A percentile compares a stretch with the other conserved stretches of the same genome.
Conservation (phyloP, 2,888 invertebrate genomes). For the Drosophila anomelani region DNA sequence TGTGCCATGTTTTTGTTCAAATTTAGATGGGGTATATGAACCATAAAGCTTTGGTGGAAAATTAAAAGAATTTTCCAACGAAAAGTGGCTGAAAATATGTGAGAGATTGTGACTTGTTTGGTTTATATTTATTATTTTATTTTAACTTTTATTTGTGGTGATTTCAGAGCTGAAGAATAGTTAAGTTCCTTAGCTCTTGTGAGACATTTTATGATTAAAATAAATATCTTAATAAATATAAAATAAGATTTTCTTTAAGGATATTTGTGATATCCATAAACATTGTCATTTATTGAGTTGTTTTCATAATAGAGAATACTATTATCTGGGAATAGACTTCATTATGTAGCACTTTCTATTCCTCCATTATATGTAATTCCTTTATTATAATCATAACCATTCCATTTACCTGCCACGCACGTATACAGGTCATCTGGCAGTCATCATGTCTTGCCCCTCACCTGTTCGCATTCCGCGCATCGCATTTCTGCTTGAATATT, state of each 20-base stretch:
- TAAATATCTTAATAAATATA: background rate
- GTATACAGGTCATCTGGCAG: constrained; percentile 31
- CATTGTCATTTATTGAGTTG: background rate
- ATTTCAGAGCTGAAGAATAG: background rate
- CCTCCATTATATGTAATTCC: background rate
- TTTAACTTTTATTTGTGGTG: background rate
- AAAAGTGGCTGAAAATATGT: background rate
- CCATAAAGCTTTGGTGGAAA: background rate
- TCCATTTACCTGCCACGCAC: constrained; percentile 1
- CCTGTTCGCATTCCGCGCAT: constrained; percentile 28
- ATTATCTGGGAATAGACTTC: background rate
- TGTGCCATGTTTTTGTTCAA: background rate
- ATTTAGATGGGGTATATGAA: background rate
- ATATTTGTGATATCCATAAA: background rate
- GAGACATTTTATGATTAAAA: background rate
- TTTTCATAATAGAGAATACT: background rate
- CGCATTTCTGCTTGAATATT: constrained; percentile 32
- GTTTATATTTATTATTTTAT: background rate
- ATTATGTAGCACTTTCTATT: constrained; percentile 2
- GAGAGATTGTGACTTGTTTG: background rate
- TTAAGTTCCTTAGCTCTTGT: too few relatives aligned
- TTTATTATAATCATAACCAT: constrained; percentile 9
- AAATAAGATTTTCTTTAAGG: background rate
- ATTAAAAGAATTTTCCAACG: background rate
- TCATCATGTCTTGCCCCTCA: constrained; percentile 24